Evolutionary conservation across 2,797 vertebrate genomes (phyloP), one percentile per base, ranked within the genome.

Genomic region (Ibycter americanus): DNA sequence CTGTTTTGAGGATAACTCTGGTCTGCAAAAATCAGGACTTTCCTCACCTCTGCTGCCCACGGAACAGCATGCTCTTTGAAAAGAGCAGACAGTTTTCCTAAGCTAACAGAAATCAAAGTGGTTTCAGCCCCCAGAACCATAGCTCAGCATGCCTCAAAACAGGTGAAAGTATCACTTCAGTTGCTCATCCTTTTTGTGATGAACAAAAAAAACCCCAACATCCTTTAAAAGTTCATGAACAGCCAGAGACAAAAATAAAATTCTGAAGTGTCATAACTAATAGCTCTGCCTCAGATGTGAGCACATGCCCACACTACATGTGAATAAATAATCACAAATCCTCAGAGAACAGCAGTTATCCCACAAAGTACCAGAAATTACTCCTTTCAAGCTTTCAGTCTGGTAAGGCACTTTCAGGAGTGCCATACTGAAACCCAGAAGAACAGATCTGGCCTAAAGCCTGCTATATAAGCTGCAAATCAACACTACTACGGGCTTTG

Each of bases 281-380:
- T 56, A 66, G 14, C 29, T 70, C 19, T 62, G 19, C 20, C 59
- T 87, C 52, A 65, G 54, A 63, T 74, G 25, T 17, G 16, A 90
- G 44, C 52, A 55, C 26, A 15, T 44, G 23, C 25, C 18, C 89
- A 63, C 32, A 23, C 16, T 22, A 32, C 36, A 23, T 11, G 6
- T 34, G 61, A 91, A 66, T 68, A 85, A 70, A 49, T 9, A 62
- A 79, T 62, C 34, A 25, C 32, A 86, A 76, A 56, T 79, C 73
- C 77, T 86, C 80, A 0, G 51, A 95, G 77, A 94, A 65, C 38
- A 84, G 79, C 87, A 90, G 93, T 89, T 97, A 93, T 54, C 80
- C 77, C 91, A 93, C 76, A 66, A 58, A 90, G 31, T 25, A 40
- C 3, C 51, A 25, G 8, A 95, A 95, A 84, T 84, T 70, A 90